Conservation (phyloP, 1,140 invertebrate species). For the Xylocopa sonorina region DNA sequence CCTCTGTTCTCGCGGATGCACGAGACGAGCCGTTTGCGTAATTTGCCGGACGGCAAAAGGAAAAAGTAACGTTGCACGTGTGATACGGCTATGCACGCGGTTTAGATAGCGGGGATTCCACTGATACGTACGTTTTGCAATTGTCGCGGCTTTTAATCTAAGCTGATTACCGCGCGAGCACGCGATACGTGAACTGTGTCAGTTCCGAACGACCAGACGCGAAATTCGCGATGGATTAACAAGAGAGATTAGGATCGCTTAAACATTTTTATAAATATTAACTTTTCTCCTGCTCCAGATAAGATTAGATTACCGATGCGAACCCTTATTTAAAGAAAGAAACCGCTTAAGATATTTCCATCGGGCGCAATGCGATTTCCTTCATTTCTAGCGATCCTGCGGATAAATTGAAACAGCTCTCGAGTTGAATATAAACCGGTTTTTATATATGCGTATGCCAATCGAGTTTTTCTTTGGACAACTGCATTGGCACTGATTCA, state of each 20-base stretch:
- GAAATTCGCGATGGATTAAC: neutral
- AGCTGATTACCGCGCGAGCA: neutral
- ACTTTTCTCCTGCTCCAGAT: too few species aligned
- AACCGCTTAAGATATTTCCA: too few species aligned
- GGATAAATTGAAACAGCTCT: neutral
- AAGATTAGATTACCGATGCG: too few species aligned
- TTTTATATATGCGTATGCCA: neutral
- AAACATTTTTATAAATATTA: too few species aligned
- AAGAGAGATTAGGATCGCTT: too few species aligned
- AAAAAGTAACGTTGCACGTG: constrained; percentile 3
- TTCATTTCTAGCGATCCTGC: too few species aligned
- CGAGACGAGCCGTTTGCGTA: neutral
- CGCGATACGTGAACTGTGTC: neutral
- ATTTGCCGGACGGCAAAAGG: neutral
- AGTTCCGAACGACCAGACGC: neutral
- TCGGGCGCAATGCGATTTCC: too few species aligned
- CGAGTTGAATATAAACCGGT: neutral
- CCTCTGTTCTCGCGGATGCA: neutral
- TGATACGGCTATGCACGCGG: neutral
- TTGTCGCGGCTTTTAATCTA: neutral
- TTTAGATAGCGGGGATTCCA: constrained; percentile 1
- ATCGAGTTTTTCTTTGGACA: constrained; percentile 6
- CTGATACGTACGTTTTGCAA: constrained; percentile 10
- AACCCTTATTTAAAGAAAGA: too few species aligned
- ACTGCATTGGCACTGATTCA: constrained; percentile 4